Conservation (phyloP, 2,888 invertebrate genomes). For the Zaprionus obscuricornis region DNA sequence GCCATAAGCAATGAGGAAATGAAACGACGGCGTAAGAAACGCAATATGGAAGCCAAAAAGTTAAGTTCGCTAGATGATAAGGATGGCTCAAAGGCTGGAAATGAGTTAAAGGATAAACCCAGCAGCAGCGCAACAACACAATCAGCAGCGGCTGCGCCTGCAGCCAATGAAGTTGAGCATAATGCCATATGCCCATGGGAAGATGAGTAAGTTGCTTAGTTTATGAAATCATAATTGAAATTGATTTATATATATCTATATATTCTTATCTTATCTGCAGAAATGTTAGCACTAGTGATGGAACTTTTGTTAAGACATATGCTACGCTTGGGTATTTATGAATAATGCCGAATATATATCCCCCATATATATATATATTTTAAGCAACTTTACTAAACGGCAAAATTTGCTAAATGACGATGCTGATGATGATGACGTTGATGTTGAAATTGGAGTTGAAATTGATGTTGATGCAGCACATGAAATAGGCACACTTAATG, state of each 20-base stretch:
- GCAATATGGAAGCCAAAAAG: constrained; percentile 75
- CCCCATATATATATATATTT: too few species aligned
- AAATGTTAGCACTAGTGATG: constrained; percentile 91
- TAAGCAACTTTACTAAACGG: too few species aligned
- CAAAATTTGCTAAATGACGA: too few species aligned
- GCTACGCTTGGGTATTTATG: constrained; percentile 96
- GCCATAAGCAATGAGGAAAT: constrained; percentile 60
- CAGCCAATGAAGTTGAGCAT: constrained; percentile 84
- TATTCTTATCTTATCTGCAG: constrained; percentile 85
- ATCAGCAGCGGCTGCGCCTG: constrained; percentile 28
- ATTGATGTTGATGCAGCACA: too few species aligned
- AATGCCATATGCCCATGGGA: constrained; percentile 97
- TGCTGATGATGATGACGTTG: too few species aligned
- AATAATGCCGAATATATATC: constrained; percentile 81
- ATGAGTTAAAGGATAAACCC: constrained; percentile 15
- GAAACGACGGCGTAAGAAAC: constrained; percentile 80
- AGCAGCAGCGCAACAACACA: neutral
- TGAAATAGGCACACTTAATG: constrained; percentile 6
- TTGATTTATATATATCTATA: neutral
- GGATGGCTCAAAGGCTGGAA: constrained; percentile 52
- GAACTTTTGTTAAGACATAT: constrained; percentile 96
- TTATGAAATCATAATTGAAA: neutral
- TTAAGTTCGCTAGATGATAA: constrained; percentile 71
- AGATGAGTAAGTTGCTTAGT: constrained; percentile 96
- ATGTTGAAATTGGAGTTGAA: too few species aligned